Conservation (phyloP, 1,140 invertebrate genomes). For the Arion vulgaris region DNA sequence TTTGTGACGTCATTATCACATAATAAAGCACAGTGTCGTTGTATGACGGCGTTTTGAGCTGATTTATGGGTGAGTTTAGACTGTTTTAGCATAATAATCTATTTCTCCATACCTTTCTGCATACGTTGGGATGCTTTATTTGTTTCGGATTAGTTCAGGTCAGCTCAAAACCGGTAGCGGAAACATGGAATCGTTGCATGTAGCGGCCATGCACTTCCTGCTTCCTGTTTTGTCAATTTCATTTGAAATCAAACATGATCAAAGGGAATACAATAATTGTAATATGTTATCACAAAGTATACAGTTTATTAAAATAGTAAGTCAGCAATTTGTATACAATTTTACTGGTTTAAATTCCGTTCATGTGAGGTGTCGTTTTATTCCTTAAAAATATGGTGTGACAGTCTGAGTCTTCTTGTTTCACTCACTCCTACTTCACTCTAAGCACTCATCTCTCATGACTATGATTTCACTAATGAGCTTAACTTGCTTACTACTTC, state of each 20-base stretch:
- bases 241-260: neutral
- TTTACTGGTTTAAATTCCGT: neutral
- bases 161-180: conserved; percentile 10
- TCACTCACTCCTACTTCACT: no score
- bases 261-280: neutral
- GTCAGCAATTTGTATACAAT: no score
- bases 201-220: neutral
- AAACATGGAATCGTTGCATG: neutral
- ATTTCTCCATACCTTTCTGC: neutral
- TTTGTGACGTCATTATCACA: neutral
- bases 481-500: no score
- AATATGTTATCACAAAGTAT: neutral
- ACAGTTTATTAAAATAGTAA: no score
- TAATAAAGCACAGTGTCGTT: neutral
- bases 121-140: neutral
- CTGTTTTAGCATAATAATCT: neutral
- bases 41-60: neutral
- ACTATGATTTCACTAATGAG: no score
- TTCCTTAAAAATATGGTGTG: no score
- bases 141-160: neutral
- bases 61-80: neutral
- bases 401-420: no score
- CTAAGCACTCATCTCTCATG: no score
- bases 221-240: neutral
- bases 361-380: neutral